Evolutionary conservation across 1,140 invertebrate genomes (phyloP), one percentile per base, ranked within the genome.

Genomic region (Heliothis subflexa): DNA sequence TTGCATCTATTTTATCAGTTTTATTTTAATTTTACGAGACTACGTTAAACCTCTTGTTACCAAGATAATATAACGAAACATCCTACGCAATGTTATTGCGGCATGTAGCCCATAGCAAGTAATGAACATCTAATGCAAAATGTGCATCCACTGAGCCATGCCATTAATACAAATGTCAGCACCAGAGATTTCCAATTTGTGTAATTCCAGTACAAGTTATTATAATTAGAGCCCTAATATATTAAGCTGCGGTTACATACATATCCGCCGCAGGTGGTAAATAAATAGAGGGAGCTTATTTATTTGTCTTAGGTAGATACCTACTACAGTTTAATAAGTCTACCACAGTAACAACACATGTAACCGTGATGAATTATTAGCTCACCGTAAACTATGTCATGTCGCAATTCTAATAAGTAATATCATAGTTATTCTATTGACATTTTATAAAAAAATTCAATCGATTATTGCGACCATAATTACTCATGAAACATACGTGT

Each of bases 401-500:
- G 55, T 40, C 33, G 55, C 45, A 73, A 73, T 73, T 50, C 14
- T 61, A 49, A 45, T 59, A 71, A 71, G 54, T 61, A 74, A 62
- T 75, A 75, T 64, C 57, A 50, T n/a, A 62, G 57, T 75, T 75
- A 64, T 75, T 75, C 45, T 33, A 62, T 33, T 75, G 73, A 64
- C 73, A 75, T 82, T 76, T 78, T 80, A 82, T 81, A 85, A 83
- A 54, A n/a, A 81, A 85, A 80, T 80, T 75, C 73, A 75, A 75
- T 47, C 45, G 66, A 75, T 75, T 59, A 64, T 81, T 83, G 78
- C 77, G 66, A 85, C 59, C 78, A 82, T 89, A 90, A 89, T 91
- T 86, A 86, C 81, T 84, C 82, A 86, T 86, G 82, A 86, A 85
- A 85, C 55, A 85, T 84, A 78, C 82, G 85, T 83, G 81, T 72